Base-by-base conservation (phyloP, 1,140 invertebrate species). In the Drosophila melanica region DNA sequence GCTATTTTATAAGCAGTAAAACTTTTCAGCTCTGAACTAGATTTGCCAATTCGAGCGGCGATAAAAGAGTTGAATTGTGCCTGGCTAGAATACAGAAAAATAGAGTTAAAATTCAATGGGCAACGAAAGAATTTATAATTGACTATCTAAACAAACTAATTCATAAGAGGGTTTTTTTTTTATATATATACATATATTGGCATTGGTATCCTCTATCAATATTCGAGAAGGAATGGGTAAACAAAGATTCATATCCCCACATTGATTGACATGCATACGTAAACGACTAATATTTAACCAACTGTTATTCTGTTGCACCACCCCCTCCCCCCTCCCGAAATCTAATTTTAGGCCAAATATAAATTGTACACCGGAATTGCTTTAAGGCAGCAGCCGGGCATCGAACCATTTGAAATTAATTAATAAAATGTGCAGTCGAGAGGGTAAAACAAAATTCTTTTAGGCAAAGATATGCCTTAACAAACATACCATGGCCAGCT, bases 341-440 rank as follows among this genome's bases (percentile, higher is more conserved):
- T 27, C 27, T 27, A 54, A 37, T 64, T 37, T 45, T 39, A 47
- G 42, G 33, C 20, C 8, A 35, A 53, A 59, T 20, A 11, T 30
- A 47, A 75, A 59, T 58, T 50, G 44, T 44, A 58, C 58, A 30
- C 12, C 27, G n/a, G 27, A 41, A 41, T 41, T 39, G 50, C 42
- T 44, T 18, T 20, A 10, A 39, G 33, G 41, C 57, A 42, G 20
- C 44, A 33, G 51, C 44, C 51, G 10, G 12, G 35, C 16, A 64
- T 35, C 35, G 39, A 27, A 45, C 51, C 44, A 81, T 79, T 76
- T 76, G 50, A 87, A 87, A 82, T 78, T 87, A 86, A 86, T 86
- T 86, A 87, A 87, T 78, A 87, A 81, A 78, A 86, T 86, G 65
- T 78, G 55, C 65, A 42, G 50, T 18, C 66, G 50, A 81, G 63